Evolutionary conservation across 2,797 vertebrate species (phyloP).

Genomic region (Clarias pachynema): DNA sequence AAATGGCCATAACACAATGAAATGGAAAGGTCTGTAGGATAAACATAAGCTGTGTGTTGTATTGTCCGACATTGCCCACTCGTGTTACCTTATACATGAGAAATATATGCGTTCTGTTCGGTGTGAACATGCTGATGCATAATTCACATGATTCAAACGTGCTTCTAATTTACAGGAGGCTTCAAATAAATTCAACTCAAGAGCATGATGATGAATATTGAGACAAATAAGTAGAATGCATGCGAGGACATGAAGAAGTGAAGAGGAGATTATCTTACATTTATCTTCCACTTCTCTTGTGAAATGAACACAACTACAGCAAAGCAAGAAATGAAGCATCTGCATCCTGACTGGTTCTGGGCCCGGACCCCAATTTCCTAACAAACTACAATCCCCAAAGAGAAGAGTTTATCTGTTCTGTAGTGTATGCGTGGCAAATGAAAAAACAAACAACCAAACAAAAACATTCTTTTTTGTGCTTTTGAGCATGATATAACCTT

Average conservation of each 20-base stretch:
- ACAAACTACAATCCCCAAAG: background rate
- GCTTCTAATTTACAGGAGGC: constrained; percentile 1
- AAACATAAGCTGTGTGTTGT: background rate
- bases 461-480: background rate
- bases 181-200: background rate
- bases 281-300: background rate
- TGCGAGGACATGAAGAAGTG: background rate
- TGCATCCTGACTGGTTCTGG: background rate
- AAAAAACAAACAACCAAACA: background rate
- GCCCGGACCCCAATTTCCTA: background rate
- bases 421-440: background rate
- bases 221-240: background rate
- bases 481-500: background rate
- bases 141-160: background rate
- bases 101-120: background rate
- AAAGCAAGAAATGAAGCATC: background rate
- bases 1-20: background rate
- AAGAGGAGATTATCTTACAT: background rate
- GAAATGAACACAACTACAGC: background rate
- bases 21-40: background rate
- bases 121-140: background rate
- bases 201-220: too few relatives aligned
- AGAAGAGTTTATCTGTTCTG: background rate
- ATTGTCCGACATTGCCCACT: background rate
- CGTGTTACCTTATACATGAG: background rate